These are phyloP conservation scores for Procambarus clarkii DNA, from an alignment of 1,140 invertebrate genomes.

Conservation along the genomic window DNA sequence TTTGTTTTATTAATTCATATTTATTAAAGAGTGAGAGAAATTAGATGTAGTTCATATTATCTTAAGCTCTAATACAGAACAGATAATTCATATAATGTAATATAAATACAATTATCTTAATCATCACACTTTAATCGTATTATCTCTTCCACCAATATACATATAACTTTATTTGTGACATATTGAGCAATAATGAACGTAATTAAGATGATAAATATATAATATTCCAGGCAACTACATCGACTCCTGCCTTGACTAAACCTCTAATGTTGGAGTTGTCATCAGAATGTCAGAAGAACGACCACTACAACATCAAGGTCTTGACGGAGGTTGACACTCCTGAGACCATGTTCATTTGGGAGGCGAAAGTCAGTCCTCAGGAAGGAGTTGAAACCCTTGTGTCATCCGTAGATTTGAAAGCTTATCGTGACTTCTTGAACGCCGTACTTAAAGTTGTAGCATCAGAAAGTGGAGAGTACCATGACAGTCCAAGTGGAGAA, in stretches of 20 bases:
- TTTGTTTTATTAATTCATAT: too few species aligned
- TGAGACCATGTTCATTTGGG: conserved; percentile 14
- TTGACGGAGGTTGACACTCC: neutral
- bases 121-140: too few species aligned
- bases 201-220: too few species aligned
- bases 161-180: too few species aligned
- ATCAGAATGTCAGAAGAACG: neutral
- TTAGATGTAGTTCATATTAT: too few species aligned
- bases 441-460: neutral
- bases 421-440: conserved; percentile 19
- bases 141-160: too few species aligned
- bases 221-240: neutral
- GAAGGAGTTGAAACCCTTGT: conserved; percentile 25
- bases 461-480: neutral
- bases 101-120: too few species aligned
- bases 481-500: neutral
- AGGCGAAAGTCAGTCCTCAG: neutral
- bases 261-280: neutral
- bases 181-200: too few species aligned
- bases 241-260: neutral
- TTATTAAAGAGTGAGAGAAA: too few species aligned
- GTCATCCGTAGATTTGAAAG: neutral
- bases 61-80: too few species aligned
- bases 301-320: neutral
- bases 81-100: too few species aligned